A percentile compares a stretch with the other conserved stretches of the same genome.
Conservation (phyloP, 2,797 vertebrate species). For the Florisuga fusca region DNA sequence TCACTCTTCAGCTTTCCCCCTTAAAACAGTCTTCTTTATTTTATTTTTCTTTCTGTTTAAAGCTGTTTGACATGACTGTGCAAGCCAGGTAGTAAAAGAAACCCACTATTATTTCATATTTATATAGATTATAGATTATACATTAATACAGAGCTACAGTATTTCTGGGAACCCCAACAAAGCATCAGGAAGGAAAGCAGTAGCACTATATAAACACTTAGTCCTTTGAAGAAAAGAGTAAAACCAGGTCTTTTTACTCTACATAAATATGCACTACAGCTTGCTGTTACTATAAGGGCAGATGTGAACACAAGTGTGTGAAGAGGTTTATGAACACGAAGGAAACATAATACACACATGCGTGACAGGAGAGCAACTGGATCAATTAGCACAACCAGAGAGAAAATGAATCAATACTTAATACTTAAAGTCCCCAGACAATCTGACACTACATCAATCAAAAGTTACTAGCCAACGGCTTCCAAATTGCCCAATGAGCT, state of each 20-base stretch:
- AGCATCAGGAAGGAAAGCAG: background rate
- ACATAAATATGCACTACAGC: background rate
- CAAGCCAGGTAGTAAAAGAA: background rate
- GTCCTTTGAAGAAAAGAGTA: background rate
- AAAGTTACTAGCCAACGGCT: background rate
- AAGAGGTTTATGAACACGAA: background rate
- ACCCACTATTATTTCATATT: background rate
- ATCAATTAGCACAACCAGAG: background rate
- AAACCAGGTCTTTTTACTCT: background rate
- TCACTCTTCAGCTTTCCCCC: background rate
- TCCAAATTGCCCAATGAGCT: background rate
- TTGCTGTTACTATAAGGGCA: background rate
- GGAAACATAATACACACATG: fast-evolving
- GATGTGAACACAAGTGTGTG: fast-evolving
- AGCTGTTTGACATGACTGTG: background rate
- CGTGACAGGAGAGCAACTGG: background rate
- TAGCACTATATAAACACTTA: background rate
- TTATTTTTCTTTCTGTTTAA: background rate
- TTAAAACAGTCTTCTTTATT: background rate
- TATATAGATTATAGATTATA: background rate
- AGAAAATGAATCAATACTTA: background rate
- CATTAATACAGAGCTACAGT: background rate
- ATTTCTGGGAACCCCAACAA: background rate
- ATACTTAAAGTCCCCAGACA: background rate
- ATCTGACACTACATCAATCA: background rate